Evolutionary conservation across 2,888 invertebrate species (phyloP), one percentile per base, ranked within the genome.

Genomic region (Drosophila cognata): DNA sequence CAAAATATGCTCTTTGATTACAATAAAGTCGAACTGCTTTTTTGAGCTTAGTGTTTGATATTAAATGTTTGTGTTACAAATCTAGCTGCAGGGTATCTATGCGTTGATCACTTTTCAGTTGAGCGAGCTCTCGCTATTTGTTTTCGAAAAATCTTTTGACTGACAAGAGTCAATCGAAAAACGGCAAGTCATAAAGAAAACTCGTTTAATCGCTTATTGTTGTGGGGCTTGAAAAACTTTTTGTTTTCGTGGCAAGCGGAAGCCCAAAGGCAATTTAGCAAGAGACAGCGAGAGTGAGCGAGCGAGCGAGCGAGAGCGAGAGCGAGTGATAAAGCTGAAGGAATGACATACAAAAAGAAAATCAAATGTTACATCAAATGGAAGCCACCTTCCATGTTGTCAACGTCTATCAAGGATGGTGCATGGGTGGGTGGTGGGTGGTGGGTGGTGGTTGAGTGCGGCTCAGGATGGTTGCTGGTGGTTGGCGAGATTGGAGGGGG

Each of bases 131-230:
- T 11, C 13, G 1, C 7, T 13, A n/a, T 38, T 43, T 57, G 16
- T 43, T 29, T n/a, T 41, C 21, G 25, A 18, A 53, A 59, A 29
- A 67, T 55, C 46, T 33, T 36, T 16, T 31, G 36, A 43, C 46
- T 52, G 50, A 67, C 59, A 65, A 7, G 48, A 74, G 78, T 77
- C 69, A 65, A 77, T 65, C 62, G 28, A 59, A 18, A 60, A n/a
- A 35, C 53, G 50, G n/a, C 57, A 57, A 48, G 31, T 63, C 10
- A 52, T 46, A 57, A 66, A 55, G 53, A 67, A 74, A 77, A 79
- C 66, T 79, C 50, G 51, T 64, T 65, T 75, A 78, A 79, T 64
- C 58, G 75, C 46, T 61, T 71, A 79, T 79, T 79, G 61, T 71
- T 53, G 53, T 52, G 43, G 43, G 67, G 51, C 64, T 71, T 78